Evolutionary conservation across 2,888 invertebrate species (phyloP), one percentile per base, ranked within the genome.

Genomic region (Vesta saturnalis): DNA sequence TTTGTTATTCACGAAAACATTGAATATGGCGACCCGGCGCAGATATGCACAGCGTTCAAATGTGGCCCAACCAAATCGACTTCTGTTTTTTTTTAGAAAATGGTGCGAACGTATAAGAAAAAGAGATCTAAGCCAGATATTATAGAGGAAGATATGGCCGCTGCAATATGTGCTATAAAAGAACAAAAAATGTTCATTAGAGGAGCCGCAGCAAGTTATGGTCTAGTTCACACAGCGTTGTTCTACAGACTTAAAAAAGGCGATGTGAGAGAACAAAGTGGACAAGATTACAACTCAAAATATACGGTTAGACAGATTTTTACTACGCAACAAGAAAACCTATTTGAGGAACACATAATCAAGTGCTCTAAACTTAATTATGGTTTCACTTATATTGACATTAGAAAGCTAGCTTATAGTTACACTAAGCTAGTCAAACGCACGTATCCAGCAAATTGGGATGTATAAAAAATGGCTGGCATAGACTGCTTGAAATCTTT

Each of bases 401-500:
- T 23, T 23, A 23, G 23, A 23, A 23, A 23, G 8, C 4, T 23
- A 23, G 23, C 23, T 23, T 23, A 23, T 23, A 23, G 23, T 23
- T 23, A 23, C 8, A 23, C 23, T 23, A 23, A 23, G 23, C 23
- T 23, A 23, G 23, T 23, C 23, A 23, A 23, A 23, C 23, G 8
- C 8, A 23, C 8, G 23, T 8, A 23, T 23, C 23, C 23, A 23
- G 43, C 12, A 43, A 43, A 43, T 43, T 43, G 12, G n/a, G 14
- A 43, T n/a, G 14, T 10, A n/a, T 43, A 3, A 18, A n/a, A 49
- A 47, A 15, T 54, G 52, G 64, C 64, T 46, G 60, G 69, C 12
- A 39, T 57, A 16, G 63, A 69, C 57, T 71, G 69, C 69, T 47
- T 71, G 15, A 23, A 57, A 15, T 30, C 43, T 18, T 71, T 71